Evolutionary conservation across 1,140 invertebrate species (phyloP), one percentile per base, ranked within the genome.

Genomic region (Drosophila tropicalis): DNA sequence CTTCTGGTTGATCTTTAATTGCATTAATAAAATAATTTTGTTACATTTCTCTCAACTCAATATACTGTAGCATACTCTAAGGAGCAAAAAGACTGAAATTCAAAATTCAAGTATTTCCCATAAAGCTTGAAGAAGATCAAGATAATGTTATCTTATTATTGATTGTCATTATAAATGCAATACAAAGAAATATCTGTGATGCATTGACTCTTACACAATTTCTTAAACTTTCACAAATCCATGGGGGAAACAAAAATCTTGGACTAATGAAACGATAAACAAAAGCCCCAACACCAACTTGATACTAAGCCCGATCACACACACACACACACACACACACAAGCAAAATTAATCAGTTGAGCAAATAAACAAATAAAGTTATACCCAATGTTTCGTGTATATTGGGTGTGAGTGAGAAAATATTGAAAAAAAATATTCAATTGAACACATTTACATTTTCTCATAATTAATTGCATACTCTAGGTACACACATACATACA

Each of bases 341-440:
- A 41, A 17, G 6, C 9, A 15, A 79, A 69, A 71, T 85, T 86
- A 84, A 84, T 86, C 74, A 86, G 70, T 81, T 81, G 62, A 68
- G 62, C 61, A 71, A 82, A 82, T 72, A 81, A 79, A 70, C 76
- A 65, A 47, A 64, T 41, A 44, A 54, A 29, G 72, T 41, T 32
- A 58, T 60, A 39, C 32, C 32, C 32, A 6, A 34, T 6, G 32
- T 9, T 34, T 34, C 32, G 32, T 34, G 32, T 9, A 12, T 62
- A 62, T 77, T 70, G n/a, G n/a, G n/a, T n/a, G 70, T 67, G 70
- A 85, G 63, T 81, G 73, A 71, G 72, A 84, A 82, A 84, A 66
- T 77, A 72, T 22, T 25, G 17, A 13, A 51, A 51, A 51, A 51
- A 72, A 80, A 51, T 51, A 51, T 51, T 51, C 44, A 72, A 62